phyloP scores from a whole-genome alignment of 1,140 invertebrate species.

The Euschistus heros region DNA sequence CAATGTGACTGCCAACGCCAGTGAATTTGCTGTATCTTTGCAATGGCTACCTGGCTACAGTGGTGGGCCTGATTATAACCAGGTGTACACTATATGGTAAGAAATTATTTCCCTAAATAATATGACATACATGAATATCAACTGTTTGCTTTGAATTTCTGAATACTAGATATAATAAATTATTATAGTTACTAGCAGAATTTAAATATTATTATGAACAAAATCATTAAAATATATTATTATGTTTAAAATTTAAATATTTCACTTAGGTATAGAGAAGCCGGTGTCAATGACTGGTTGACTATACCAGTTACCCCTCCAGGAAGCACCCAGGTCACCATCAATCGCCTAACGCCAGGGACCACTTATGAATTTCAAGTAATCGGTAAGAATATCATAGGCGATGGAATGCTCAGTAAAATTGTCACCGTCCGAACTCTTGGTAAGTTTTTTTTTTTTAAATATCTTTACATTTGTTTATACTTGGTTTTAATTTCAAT shows the following conservation, averaged over 20 bases:
- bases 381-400: slow-evolving; percentile 83
- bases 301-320: slow-evolving; percentile 86
- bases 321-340: slow-evolving; percentile 78
- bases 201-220: too few relatives aligned
- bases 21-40: slow-evolving; percentile 79
- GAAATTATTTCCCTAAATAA: slow-evolving; percentile 28
- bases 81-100: slow-evolving; percentile 85
- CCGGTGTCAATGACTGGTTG: slow-evolving; percentile 74
- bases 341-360: slow-evolving; percentile 79
- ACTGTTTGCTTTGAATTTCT: too few relatives aligned
- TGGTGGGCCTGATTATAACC: slow-evolving; percentile 85
- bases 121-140: too few relatives aligned
- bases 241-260: too few relatives aligned
- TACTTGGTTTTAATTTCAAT: too few relatives aligned
- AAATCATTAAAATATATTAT: too few relatives aligned
- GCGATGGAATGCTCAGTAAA: slow-evolving; percentile 91
- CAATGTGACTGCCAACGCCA: slow-evolving; percentile 78
- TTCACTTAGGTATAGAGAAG: slow-evolving; percentile 59
- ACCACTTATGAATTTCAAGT: slow-evolving; percentile 95
- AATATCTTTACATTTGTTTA: too few relatives aligned
- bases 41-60: slow-evolving; percentile 90
- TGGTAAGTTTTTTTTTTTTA: slow-evolving; percentile 49
- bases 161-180: too few relatives aligned
- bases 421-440: slow-evolving; percentile 79
- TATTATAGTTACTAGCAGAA: too few relatives aligned